phyloP scores from a whole-genome alignment of 1,140 invertebrate genomes.

The Bombus haemorrhoidalis region DNA sequence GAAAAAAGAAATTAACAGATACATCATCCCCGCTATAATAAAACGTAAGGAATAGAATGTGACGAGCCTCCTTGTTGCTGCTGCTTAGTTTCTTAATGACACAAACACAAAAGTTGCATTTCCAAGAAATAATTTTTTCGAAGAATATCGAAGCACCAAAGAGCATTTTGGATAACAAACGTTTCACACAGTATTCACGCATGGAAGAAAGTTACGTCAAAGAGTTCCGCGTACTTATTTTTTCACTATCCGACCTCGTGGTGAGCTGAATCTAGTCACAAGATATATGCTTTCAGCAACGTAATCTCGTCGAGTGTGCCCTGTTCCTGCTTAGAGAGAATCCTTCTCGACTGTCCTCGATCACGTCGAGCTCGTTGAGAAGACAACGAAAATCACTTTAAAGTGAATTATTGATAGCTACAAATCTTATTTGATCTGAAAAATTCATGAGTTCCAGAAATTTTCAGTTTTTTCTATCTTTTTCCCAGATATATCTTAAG shows the following conservation, averaged over 20 bases:
- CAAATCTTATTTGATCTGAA: too few relatives aligned
- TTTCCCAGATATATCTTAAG: too few relatives aligned
- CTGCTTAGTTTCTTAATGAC: background rate
- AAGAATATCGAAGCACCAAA: background rate
- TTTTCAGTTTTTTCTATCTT: background rate
- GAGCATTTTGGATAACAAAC: slow-evolving; percentile 5
- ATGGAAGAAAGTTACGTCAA: slow-evolving; percentile 31
- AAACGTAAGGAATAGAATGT: background rate
- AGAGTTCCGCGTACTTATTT: slow-evolving; percentile 41
- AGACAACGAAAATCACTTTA: background rate
- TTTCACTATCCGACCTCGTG: slow-evolving; percentile 36
- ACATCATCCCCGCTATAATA: background rate
- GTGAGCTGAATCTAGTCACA: background rate
- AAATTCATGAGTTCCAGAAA: background rate
- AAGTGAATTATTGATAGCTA: background rate
- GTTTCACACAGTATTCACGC: slow-evolving; percentile 28
- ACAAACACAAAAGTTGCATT: background rate
- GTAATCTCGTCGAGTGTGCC: slow-evolving; percentile 42
- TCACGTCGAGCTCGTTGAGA: slow-evolving; percentile 20
- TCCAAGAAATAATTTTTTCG: background rate
- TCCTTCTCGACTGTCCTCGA: slow-evolving; percentile 23
- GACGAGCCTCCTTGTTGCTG: background rate
- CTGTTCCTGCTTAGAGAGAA: slow-evolving; percentile 44
- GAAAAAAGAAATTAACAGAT: background rate
- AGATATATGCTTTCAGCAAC: slow-evolving; percentile 31